These are phyloP conservation scores for Prolemur simus DNA, from an alignment of 2,113 vertebrate genomes.

Conservation along the genomic window DNA sequence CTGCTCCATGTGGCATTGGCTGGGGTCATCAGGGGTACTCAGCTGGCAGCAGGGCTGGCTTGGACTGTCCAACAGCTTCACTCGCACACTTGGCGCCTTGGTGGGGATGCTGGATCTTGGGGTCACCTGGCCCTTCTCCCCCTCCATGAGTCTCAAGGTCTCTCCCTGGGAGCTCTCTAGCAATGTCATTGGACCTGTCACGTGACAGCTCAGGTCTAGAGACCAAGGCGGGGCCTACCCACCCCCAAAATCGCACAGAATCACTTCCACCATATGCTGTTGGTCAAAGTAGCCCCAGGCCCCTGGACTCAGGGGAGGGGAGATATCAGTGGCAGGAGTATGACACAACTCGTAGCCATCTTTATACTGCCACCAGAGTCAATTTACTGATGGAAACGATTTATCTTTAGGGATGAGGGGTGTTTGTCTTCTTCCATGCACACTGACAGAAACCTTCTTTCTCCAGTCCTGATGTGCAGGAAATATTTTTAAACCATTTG, in stretches of 20 bases:
- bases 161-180: not conserved
- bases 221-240: not conserved
- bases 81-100: not conserved
- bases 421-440: not conserved
- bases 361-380: not conserved
- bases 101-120: no score
- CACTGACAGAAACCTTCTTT: not conserved
- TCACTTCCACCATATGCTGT: not conserved
- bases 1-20: not conserved
- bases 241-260: not conserved
- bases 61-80: not conserved
- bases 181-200: not conserved
- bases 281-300: not conserved
- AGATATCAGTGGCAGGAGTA: not conserved
- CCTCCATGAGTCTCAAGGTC: not conserved
- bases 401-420: not conserved
- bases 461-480: not conserved
- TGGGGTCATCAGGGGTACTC: not conserved
- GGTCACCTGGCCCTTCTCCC: no score
- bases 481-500: not conserved
- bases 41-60: not conserved
- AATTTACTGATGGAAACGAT: not conserved
- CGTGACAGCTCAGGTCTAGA: not conserved
- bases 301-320: not conserved
- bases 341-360: not conserved